phyloP scores from a whole-genome alignment of 2,797 vertebrate species.

The Anguilla pacifica region DNA sequence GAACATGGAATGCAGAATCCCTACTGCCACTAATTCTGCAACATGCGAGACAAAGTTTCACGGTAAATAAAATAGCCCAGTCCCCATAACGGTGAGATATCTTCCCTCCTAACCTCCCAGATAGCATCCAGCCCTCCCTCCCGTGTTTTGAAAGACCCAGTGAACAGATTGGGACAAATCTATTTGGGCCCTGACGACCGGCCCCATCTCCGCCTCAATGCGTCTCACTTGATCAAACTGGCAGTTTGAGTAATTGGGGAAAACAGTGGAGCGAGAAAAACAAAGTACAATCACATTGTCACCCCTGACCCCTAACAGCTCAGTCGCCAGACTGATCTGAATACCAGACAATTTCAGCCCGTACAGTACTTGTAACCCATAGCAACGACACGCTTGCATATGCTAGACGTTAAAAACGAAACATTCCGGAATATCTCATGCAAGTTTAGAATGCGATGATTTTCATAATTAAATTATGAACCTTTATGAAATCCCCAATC shows the following conservation, averaged over 20 bases:
- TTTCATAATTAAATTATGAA: neutral
- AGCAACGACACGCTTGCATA: neutral
- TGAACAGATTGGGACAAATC: conserved; percentile 36
- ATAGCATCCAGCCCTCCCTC: neutral
- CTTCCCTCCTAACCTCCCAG: neutral
- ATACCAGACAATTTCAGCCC: neutral
- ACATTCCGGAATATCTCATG: neutral
- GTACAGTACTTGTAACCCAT: neutral
- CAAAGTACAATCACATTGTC: neutral
- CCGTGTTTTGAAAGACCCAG: neutral
- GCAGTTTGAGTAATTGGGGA: conserved; percentile 16
- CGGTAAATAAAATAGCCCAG: neutral
- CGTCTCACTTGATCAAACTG: conserved; percentile 39
- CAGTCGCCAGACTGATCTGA: neutral
- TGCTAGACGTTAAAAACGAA: neutral
- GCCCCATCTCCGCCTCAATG: conserved; percentile 33
- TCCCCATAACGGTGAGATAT: neutral
- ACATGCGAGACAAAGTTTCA: neutral
- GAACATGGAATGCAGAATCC: neutral
- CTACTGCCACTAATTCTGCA: neutral
- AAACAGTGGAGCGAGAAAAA: neutral
- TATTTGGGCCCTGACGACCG: conserved; percentile 36
- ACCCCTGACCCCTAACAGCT: neutral
- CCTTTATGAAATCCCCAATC: neutral
- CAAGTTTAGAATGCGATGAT: neutral